Conservation (phyloP, 2,888 invertebrate genomes). For the Eupithecia dodoneata region DNA sequence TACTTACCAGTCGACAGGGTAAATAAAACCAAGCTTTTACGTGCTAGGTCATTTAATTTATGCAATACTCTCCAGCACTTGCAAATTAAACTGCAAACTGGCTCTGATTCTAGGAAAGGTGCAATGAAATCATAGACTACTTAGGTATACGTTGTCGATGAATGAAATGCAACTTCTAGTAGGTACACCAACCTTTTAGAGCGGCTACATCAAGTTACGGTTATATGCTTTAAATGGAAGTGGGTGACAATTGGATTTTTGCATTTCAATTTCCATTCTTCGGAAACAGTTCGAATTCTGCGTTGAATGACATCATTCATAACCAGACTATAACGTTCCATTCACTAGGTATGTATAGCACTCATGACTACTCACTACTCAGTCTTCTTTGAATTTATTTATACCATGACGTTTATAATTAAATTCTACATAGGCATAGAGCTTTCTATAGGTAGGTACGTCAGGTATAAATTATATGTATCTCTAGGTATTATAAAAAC, state of each 20-base stretch:
- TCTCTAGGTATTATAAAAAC: neutral
- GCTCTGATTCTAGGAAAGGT: slow-evolving; percentile 14
- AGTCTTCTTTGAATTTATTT: neutral
- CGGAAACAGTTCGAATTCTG: neutral
- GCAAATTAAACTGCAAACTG: slow-evolving; percentile 17
- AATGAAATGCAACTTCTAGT: slow-evolving; percentile 19
- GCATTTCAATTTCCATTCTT: neutral
- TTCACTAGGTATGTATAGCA: neutral
- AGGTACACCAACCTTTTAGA: neutral
- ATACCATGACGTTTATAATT: slow-evolving; percentile 32
- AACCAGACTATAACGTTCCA: neutral
- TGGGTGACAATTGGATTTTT: neutral
- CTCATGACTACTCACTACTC: neutral
- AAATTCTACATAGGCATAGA: slow-evolving; percentile 27
- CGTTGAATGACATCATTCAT: neutral
- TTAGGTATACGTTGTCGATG: too few species aligned
- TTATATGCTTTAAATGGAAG: slow-evolving; percentile 1
- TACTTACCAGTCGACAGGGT: slow-evolving; percentile 3
- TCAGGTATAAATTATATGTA: neutral
- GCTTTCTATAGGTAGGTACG: neutral
- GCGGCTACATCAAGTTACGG: slow-evolving; percentile 14
- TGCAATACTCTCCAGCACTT: slow-evolving; percentile 5
- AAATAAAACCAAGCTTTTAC: slow-evolving; percentile 16
- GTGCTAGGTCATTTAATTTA: slow-evolving; percentile 8
- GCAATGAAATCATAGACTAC: too few species aligned